Evolutionary conservation across 2,113 vertebrate genomes (phyloP), one percentile per base, ranked within the genome.

Genomic region (Melanerpes aurifrons): DNA sequence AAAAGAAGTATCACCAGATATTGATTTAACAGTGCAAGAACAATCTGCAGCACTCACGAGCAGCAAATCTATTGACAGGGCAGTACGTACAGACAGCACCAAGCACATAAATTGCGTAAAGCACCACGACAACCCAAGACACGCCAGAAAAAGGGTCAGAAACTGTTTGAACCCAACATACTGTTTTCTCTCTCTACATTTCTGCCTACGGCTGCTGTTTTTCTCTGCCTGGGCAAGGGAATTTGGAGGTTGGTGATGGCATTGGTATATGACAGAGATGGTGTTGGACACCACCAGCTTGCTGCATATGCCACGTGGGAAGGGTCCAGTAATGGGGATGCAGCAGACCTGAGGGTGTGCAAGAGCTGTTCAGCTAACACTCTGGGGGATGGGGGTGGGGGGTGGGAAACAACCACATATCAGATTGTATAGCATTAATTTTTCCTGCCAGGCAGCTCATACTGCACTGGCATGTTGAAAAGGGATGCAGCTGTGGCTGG

Each of bases 31-130:
- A 86, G 62, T 12, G 13, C 43, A 86, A 89, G 61, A 91, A 89
- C 92, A 76, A 86, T 83, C 83, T 92, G 67, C 86, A 95, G 93
- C 93, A 83, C 93, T 95, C 94, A 94, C 0, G 0, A 96, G 91
- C 92, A 96, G 93, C 80, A 93, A 83, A 83, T 86, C 75, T 89
- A 82, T 76, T 19, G 14, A 89, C 68, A 78, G 62, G 70, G 76
- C 71, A 47, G 78, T 54, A 95, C 94, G 76, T 10, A 79, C 87
- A 90, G 90, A 96, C 89, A 90, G 85, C 54, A 57, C 85, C 6
- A 63, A 82, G 64, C 87, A 91, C 82, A 62, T 32, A 70, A 2
- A 69, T 56, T 7, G 25, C 74, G 66, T 2, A 11, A 24, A 95
- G 77, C 87, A 79, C 24, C 85, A 83, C 18, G 24, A 8, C 24